Evolutionary conservation across 2,113 vertebrate genomes (phyloP), one percentile per base, ranked within the genome.

Genomic region (Anarhynchus alexandrinus): DNA sequence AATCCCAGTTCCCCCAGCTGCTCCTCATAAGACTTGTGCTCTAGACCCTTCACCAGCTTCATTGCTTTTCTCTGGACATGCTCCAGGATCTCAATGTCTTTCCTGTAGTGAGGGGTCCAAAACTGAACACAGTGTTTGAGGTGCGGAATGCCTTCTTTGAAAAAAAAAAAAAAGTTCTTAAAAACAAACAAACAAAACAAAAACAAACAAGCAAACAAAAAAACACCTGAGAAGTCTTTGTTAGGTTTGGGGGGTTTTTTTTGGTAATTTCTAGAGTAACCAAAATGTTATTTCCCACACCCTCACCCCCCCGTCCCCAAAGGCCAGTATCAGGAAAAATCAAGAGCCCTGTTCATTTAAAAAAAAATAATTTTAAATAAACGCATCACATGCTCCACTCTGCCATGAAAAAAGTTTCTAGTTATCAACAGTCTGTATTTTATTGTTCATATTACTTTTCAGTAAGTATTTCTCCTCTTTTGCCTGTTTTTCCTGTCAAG

Each of bases 251-350:
- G 49, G 40, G 40, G 40, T 12, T 12, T 19, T 61, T 64, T 30
- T 55, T 67, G 42, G 8, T 19, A 29, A 21, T 52, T 59, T 64
- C 42, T 92, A n/a, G 19, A 82, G 15, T 58, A 71, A 83, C 5
- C 36, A 58, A 70, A 82, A 62, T 15, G 19, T 57, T 43, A n/a
- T 58, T 43, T 70, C 26, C 25, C 15, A 32, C 16, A 23, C 14
- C 10, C 1, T 6, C 7, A 9, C 6, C 3, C 3, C 3, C 8
- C 16, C 55, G 21, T 8, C 12, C 13, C 6, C 17, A n/a, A 73
- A 74, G 12, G 42, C 12, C 62, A 69, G 3, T 17, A 51, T 25
- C 23, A 57, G 13, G 11, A 42, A 67, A 67, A 62, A 62, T 22
- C 21, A 42, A 62, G 16, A 73, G 11, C 7, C 12, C 29, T 27